These are phyloP conservation scores for Lagorchestes hirsutus DNA, from an alignment of 2,797 vertebrate species.

Conservation along the genomic window DNA sequence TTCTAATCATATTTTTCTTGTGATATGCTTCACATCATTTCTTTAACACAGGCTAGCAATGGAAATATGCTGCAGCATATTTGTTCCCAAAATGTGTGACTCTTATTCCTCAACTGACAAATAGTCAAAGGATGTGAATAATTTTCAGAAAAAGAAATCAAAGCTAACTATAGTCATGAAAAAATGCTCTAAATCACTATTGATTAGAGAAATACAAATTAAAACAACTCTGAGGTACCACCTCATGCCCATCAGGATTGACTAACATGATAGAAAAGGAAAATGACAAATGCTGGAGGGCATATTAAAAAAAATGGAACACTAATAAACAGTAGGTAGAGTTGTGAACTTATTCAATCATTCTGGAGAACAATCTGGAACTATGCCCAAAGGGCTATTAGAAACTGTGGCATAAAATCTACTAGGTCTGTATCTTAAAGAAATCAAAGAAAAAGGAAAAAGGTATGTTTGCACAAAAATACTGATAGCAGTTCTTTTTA, in stretches of 20 bases:
- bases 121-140: not conserved
- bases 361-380: not conserved
- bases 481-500: not conserved
- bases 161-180: not conserved
- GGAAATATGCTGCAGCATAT: not conserved
- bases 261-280: not conserved
- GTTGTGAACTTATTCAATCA: not conserved
- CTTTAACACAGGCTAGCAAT: not conserved
- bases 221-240: no score
- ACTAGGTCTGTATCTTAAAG: not conserved
- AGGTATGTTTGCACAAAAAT: not conserved
- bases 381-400: no score
- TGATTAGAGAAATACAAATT: no score
- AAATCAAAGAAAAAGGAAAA: not conserved
- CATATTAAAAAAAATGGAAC: not conserved
- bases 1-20: not conserved
- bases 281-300: not conserved
- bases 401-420: not conserved
- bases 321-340: not conserved
- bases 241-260: not conserved
- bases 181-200: not conserved
- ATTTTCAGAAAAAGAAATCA: not conserved
- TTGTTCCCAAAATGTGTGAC: not conserved
- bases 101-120: not conserved
- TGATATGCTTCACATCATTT: not conserved